phyloP scores from a whole-genome alignment of 2,888 invertebrate species.

The Harmothoe impar region DNA sequence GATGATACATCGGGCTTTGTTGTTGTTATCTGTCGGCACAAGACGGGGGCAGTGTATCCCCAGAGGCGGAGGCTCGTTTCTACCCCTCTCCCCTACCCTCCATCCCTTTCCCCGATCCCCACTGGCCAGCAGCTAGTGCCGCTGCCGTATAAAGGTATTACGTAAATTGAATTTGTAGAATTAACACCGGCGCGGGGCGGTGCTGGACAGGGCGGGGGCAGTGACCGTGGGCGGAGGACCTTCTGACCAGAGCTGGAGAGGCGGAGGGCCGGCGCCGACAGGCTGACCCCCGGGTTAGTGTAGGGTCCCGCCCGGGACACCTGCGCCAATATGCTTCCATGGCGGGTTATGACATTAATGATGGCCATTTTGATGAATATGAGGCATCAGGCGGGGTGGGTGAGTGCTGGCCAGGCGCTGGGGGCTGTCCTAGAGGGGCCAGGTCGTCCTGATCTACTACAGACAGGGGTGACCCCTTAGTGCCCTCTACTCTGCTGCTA shows the following conservation, averaged over 20 bases:
- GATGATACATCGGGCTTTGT: neutral
- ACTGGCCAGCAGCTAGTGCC: neutral
- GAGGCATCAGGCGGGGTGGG: neutral
- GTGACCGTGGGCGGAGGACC: neutral
- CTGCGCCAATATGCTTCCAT: constrained; percentile 46
- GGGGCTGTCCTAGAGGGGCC: neutral
- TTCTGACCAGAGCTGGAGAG: neutral
- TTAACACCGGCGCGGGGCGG: constrained; percentile 15
- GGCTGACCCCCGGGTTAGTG: constrained; percentile 49
- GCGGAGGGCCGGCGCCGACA: constrained; percentile 16
- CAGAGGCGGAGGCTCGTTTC: neutral
- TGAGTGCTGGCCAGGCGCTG: neutral
- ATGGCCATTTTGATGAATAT: constrained; percentile 47
- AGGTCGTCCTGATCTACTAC: constrained; percentile 1
- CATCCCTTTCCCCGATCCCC: neutral
- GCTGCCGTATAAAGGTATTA: constrained; percentile 48
- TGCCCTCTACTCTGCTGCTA: neutral
- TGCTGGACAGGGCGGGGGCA: neutral
- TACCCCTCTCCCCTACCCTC: neutral
- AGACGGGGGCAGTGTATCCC: neutral
- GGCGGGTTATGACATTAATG: constrained; percentile 53
- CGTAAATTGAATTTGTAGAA: constrained; percentile 46
- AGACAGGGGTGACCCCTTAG: neutral
- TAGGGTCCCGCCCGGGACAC: constrained; percentile 19
- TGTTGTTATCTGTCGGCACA: neutral